These are phyloP conservation scores for Hephaestus fuliginosus DNA, from an alignment of 2,797 vertebrate species.

Conservation along the genomic window DNA sequence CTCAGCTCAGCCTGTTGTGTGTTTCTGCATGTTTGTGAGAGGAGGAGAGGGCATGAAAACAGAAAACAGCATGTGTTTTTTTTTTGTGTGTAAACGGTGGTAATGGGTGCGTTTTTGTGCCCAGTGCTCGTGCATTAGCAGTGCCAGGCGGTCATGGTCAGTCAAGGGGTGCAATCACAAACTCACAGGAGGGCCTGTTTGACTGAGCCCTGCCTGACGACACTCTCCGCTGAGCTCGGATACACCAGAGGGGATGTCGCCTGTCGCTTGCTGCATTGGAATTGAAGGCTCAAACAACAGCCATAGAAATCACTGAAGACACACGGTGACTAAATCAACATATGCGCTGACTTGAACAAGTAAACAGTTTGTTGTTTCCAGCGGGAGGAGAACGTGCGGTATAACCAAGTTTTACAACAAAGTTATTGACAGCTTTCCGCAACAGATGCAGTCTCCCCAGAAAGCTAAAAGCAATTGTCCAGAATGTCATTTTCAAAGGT, in stretches of 20 bases:
- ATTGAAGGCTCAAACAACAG: slow-evolving; percentile 20
- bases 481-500: slow-evolving; percentile 21
- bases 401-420: slow-evolving; percentile 8
- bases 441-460: slow-evolving; percentile 4
- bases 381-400: neutral
- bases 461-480: slow-evolving; percentile 21
- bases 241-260: slow-evolving; percentile 20
- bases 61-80: slow-evolving; percentile 16
- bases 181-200: slow-evolving; percentile 44
- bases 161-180: slow-evolving; percentile 51
- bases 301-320: neutral
- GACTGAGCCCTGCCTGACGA: slow-evolving; percentile 18
- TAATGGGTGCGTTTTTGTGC: slow-evolving; percentile 14
- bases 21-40: neutral
- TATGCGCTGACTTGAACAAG: neutral
- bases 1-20: neutral
- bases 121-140: slow-evolving; percentile 40
- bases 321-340: neutral
- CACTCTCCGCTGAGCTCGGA: slow-evolving; percentile 31
- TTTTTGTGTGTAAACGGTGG: slow-evolving; percentile 14
- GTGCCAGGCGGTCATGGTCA: slow-evolving; percentile 41
- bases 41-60: slow-evolving; percentile 5
- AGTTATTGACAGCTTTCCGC: neutral
- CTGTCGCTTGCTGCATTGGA: slow-evolving; percentile 21
- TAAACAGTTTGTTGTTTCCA: neutral